These are phyloP conservation scores for Syritta pipiens DNA, from an alignment of 2,888 invertebrate species.

Conservation along the genomic window DNA sequence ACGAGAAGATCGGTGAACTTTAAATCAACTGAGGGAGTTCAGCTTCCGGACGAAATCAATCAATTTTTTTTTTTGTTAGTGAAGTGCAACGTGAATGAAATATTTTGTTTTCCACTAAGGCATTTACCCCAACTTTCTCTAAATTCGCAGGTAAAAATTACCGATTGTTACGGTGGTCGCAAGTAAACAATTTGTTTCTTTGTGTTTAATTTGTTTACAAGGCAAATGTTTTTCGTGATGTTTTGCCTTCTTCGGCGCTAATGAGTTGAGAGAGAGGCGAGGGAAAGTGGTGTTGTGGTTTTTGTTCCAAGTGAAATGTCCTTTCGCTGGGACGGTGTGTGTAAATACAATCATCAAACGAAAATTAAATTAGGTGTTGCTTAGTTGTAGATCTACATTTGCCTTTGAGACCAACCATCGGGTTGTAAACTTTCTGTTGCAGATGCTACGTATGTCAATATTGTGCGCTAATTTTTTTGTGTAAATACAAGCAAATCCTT, in stretches of 20 bases:
- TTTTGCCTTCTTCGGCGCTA: neutral
- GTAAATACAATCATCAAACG: neutral
- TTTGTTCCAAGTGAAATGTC: no score
- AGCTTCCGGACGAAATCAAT: slow-evolving; percentile 5
- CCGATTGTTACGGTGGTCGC: neutral
- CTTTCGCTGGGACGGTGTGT: neutral
- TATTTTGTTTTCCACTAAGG: neutral
- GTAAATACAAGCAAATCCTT: no score
- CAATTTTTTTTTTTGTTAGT: slow-evolving; percentile 20
- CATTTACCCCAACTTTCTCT: slow-evolving; percentile 16
- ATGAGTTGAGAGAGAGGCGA: no score
- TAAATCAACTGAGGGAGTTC: neutral
- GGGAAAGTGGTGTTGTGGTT: no score
- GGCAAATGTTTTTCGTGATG: neutral
- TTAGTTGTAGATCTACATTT: no score
- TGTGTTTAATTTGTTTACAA: slow-evolving; percentile 19
- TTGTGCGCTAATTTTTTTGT: no score
- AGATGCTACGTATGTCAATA: no score
- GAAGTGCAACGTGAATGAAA: slow-evolving; percentile 11
- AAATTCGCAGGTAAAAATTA: neutral
- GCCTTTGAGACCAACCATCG: no score
- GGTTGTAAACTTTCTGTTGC: no score
- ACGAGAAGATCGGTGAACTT: neutral
- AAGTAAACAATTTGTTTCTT: no score
- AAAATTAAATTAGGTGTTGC: neutral